Conservation (phyloP, 2,888 invertebrate species). For the Amphipyra tragopoginis region DNA sequence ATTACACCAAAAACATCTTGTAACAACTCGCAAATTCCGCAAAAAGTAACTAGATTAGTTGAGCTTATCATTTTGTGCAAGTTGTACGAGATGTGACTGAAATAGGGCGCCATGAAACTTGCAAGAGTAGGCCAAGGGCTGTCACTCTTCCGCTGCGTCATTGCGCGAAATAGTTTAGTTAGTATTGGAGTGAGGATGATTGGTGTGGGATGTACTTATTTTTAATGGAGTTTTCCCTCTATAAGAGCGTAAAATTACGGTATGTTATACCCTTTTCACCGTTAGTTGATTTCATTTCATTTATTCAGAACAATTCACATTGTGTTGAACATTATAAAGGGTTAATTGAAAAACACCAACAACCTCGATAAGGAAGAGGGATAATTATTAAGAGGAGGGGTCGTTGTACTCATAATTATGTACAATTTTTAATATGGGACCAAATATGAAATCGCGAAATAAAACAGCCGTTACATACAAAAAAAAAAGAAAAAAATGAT, state of each 20-base stretch:
- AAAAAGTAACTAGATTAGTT: slow-evolving; percentile 36
- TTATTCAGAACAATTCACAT: no score
- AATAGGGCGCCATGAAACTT: slow-evolving; percentile 23
- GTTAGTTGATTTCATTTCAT: no score
- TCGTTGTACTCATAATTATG: no score
- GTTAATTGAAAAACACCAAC: no score
- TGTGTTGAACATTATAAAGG: no score
- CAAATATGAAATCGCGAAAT: no score
- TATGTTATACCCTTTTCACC: no score
- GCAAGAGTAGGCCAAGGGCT: slow-evolving; percentile 29
- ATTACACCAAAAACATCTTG: slow-evolving; percentile 10
- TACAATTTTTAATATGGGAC: no score
- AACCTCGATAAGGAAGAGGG: no score
- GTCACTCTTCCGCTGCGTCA: slow-evolving; percentile 22
- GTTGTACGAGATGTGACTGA: slow-evolving; percentile 43
- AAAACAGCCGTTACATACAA: no score
- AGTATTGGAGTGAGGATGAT: slow-evolving; percentile 16
- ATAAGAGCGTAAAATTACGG: background rate
- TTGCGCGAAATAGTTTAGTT: slow-evolving; percentile 18
- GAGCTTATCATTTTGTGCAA: slow-evolving; percentile 20
- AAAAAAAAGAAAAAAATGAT: no score
- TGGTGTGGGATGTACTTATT: background rate
- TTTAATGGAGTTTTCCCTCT: background rate
- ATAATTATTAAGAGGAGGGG: no score
- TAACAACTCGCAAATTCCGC: slow-evolving; percentile 21